Percentiles rank a stretch among this genome's conserved stretches.
phyloP scores from a whole-genome alignment of 2,888 invertebrate species.

The Blastobasis lacticolella region DNA sequence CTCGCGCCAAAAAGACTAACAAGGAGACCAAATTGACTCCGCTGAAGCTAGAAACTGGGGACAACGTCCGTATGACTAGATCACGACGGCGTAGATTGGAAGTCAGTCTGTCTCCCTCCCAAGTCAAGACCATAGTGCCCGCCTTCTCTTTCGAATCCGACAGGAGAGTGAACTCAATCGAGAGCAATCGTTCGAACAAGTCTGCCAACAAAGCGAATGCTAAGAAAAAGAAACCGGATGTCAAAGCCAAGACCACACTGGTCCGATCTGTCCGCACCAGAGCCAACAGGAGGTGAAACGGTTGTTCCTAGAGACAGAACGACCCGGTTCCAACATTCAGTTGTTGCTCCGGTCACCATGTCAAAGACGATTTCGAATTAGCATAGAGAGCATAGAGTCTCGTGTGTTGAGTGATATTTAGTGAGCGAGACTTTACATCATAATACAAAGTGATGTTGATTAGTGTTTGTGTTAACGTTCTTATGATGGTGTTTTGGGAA shows the following conservation, averaged over 20 bases:
- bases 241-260: slow-evolving; percentile 31
- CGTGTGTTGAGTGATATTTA: too few relatives aligned
- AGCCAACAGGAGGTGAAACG: slow-evolving; percentile 46
- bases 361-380: neutral
- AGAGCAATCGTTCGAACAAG: slow-evolving; percentile 38
- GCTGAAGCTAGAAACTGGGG: slow-evolving; percentile 26
- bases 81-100: slow-evolving; percentile 48
- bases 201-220: slow-evolving; percentile 27
- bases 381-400: too few relatives aligned
- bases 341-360: neutral
- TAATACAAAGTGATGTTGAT: too few relatives aligned
- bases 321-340: too few relatives aligned
- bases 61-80: slow-evolving; percentile 51
- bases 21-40: slow-evolving; percentile 22
- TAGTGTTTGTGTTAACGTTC: too few relatives aligned
- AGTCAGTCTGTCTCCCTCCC: slow-evolving; percentile 52
- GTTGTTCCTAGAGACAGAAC: too few relatives aligned
- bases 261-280: slow-evolving; percentile 39
- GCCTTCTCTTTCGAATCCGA: slow-evolving; percentile 57
- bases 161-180: slow-evolving; percentile 38
- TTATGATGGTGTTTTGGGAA: too few relatives aligned
- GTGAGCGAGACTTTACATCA: too few relatives aligned
- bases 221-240: slow-evolving; percentile 13
- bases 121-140: slow-evolving; percentile 39
- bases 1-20: slow-evolving; percentile 33